Evolutionary conservation across 1,140 invertebrate genomes (phyloP).

Genomic region (Drosophila subobscura): DNA sequence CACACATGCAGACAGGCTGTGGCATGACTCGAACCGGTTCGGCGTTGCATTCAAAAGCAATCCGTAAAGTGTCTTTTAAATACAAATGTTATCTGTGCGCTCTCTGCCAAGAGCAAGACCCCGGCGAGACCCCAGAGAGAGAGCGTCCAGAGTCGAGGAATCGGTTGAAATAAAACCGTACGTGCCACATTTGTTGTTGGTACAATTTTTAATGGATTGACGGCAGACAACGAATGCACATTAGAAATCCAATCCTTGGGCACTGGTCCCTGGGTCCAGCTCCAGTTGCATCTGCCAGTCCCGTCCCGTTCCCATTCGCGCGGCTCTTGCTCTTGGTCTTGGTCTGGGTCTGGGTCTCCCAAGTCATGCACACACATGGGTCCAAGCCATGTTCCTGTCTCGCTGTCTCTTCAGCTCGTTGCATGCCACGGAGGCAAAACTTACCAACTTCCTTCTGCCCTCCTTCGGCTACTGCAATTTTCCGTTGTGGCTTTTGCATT

Average conservation of each 20-base stretch:
- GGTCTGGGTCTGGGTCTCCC: constrained; percentile 18
- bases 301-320: constrained; percentile 4
- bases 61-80: constrained; percentile 78
- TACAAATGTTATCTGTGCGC: constrained; percentile 69
- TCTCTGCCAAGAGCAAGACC: too few relatives aligned
- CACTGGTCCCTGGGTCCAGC: constrained; percentile 25
- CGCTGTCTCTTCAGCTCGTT: constrained; percentile 2
- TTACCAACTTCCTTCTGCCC: background rate
- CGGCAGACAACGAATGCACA: constrained; percentile 75
- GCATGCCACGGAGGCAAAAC: background rate
- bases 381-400: constrained; percentile 36
- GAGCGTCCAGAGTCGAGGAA: constrained; percentile 6
- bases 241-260: constrained; percentile 60
- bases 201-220: constrained; percentile 79
- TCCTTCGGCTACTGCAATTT: constrained; percentile 64
- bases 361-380: constrained; percentile 52
- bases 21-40: constrained; percentile 22
- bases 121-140: constrained; percentile 11
- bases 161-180: constrained; percentile 30
- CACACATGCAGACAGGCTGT: background rate
- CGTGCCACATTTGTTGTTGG: constrained; percentile 65
- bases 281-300: constrained; percentile 6
- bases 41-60: constrained; percentile 25
- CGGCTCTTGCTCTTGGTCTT: background rate
- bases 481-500: constrained; percentile 51